Evolutionary conservation across 2,797 vertebrate species (phyloP).

Genomic region (Cyprinodon diabolis): DNA sequence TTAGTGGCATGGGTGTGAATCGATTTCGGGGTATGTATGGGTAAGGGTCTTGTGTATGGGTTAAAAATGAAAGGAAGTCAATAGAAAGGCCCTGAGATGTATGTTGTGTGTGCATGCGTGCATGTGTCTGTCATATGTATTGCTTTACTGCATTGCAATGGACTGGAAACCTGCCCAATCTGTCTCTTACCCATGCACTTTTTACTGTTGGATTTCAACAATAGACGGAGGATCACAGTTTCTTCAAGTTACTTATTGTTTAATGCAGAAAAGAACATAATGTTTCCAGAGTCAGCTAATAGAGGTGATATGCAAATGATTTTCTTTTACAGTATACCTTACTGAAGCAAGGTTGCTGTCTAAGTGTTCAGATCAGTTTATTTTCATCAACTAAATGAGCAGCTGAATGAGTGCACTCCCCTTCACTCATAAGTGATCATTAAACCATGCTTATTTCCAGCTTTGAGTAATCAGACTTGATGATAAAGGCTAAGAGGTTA

Average conservation of each 20-base stretch:
- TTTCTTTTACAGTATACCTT: neutral
- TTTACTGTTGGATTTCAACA: neutral
- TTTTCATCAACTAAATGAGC: conserved; percentile 5
- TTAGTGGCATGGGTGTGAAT: too few relatives aligned
- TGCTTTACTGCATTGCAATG: too few relatives aligned
- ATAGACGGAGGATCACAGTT: neutral
- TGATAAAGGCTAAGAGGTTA: neutral
- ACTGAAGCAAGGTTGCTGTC: neutral
- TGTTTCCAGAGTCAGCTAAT: neutral
- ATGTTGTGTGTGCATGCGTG: too few relatives aligned
- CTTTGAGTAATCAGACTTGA: neutral
- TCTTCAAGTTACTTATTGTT: neutral
- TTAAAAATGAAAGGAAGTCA: too few relatives aligned
- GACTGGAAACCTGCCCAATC: too few relatives aligned
- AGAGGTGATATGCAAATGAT: neutral
- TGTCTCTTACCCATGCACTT: too few relatives aligned
- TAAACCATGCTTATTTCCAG: conserved; percentile 3
- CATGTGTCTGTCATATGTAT: too few relatives aligned
- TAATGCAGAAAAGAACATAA: neutral
- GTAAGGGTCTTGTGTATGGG: too few relatives aligned
- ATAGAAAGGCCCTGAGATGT: too few relatives aligned
- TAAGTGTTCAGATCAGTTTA: conserved; percentile 4
- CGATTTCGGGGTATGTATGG: too few relatives aligned
- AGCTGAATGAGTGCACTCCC: neutral
- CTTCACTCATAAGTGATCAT: neutral